Evolutionary conservation across 92 coral and sea anemone species (phyloP).

Genomic region (Paragorgia papillata): DNA sequence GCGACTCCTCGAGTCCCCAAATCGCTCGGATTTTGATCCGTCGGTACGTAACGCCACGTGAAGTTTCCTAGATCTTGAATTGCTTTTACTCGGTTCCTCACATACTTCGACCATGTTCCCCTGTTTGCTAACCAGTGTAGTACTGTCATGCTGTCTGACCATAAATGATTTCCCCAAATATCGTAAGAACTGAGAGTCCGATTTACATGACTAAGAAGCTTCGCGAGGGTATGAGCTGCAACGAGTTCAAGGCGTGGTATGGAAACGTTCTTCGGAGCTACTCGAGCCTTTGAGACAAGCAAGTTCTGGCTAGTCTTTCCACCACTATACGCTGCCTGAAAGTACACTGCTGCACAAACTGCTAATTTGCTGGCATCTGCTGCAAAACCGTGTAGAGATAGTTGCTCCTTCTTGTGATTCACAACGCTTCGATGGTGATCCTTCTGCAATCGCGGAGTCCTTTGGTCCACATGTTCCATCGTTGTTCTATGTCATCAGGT

Average conservation of each 20-base stretch:
- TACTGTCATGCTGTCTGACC: slow-evolving; percentile 19
- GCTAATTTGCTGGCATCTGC: slow-evolving; percentile 27
- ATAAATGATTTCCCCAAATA: background rate
- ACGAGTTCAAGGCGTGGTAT: slow-evolving; percentile 29
- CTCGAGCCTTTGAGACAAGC: background rate
- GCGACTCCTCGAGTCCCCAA: background rate
- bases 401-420: background rate
- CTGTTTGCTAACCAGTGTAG: slow-evolving; percentile 14
- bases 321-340: background rate
- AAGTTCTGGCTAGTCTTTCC: slow-evolving; percentile 1
- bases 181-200: background rate
- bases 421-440: slow-evolving; percentile 3
- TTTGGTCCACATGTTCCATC: background rate
- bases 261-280: slow-evolving; percentile 9
- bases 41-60: slow-evolving; percentile 13
- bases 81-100: background rate
- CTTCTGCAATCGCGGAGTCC: slow-evolving; percentile 1
- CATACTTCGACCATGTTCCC: slow-evolving; percentile 6
- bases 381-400: slow-evolving; percentile 18
- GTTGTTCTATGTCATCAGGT: background rate
- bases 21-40: slow-evolving; percentile 22
- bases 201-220: background rate
- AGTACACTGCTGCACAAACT: slow-evolving; percentile 20
- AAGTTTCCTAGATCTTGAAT: background rate
- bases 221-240: slow-evolving; percentile 28